These are phyloP conservation scores for Simalia tracyae DNA, from an alignment of 2,797 vertebrate species.

Conservation along the genomic window DNA sequence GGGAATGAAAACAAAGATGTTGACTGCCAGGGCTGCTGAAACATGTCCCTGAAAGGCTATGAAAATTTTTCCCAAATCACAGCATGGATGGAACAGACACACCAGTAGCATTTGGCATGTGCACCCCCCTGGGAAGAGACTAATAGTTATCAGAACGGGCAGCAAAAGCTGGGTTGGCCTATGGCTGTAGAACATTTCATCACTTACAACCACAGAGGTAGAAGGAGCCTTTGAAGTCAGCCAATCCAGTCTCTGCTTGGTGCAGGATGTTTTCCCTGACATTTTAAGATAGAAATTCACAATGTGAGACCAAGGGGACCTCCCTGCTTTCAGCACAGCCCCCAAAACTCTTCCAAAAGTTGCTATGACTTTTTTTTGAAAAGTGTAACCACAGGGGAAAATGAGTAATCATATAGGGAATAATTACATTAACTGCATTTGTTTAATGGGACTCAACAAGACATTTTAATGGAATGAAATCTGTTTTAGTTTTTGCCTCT, in stretches of 20 bases:
- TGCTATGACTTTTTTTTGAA: not conserved
- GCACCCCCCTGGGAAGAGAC: no score
- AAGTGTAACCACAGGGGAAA: not conserved
- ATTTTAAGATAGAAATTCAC: not conserved
- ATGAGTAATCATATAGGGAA: not conserved
- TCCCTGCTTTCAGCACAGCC: not conserved
- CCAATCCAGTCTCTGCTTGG: not conserved
- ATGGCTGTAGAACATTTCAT: not conserved
- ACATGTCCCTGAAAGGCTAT: not conserved
- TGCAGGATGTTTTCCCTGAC: not conserved
- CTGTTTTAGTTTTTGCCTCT: not conserved
- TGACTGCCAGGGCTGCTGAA: not conserved
- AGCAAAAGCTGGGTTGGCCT: not conserved
- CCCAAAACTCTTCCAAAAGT: not conserved
- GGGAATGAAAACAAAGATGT: not conserved
- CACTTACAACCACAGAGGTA: not conserved
- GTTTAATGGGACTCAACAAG: not conserved
- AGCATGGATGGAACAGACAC: not conserved
- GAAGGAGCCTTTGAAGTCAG: not conserved
- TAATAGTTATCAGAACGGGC: not conserved
- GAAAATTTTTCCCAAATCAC: not conserved
- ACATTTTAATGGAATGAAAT: not conserved
- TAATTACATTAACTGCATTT: not conserved
- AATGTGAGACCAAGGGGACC: not conserved
- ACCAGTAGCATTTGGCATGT: not conserved